Evolutionary conservation across 2,113 vertebrate genomes (phyloP).

Genomic region (Engraulis encrasicolus): DNA sequence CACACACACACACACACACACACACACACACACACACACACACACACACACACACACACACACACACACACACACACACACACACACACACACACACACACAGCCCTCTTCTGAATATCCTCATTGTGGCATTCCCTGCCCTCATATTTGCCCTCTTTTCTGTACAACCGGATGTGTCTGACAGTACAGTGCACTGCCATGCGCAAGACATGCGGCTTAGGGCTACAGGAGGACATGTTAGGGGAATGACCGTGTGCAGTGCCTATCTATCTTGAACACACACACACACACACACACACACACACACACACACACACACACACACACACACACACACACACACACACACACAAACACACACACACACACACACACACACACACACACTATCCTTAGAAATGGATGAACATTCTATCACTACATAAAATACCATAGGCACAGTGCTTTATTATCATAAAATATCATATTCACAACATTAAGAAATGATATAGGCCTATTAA

Average conservation of each 20-base stretch:
- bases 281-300: too few relatives aligned
- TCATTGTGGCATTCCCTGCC: not conserved
- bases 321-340: not conserved
- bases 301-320: not conserved
- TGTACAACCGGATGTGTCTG: not conserved
- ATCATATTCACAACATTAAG: too few relatives aligned
- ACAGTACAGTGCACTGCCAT: too few relatives aligned
- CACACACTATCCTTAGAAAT: too few relatives aligned
- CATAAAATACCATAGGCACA: too few relatives aligned
- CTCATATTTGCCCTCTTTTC: not conserved
- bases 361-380: too few relatives aligned
- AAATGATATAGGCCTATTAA: too few relatives aligned
- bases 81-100: not conserved
- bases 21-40: slow-evolving; percentile 24
- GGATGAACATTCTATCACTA: too few relatives aligned
- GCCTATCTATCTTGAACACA: too few relatives aligned
- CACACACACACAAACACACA: not conserved
- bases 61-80: not conserved
- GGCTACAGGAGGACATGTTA: too few relatives aligned
- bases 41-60: not conserved
- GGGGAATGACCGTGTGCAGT: not conserved
- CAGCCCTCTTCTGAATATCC: not conserved
- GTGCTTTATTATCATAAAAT: too few relatives aligned
- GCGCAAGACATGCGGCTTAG: not conserved
- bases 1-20: not conserved